These are phyloP conservation scores for Peribatodes rhomboidaria DNA, from an alignment of 2,888 invertebrate species.

Conservation along the genomic window DNA sequence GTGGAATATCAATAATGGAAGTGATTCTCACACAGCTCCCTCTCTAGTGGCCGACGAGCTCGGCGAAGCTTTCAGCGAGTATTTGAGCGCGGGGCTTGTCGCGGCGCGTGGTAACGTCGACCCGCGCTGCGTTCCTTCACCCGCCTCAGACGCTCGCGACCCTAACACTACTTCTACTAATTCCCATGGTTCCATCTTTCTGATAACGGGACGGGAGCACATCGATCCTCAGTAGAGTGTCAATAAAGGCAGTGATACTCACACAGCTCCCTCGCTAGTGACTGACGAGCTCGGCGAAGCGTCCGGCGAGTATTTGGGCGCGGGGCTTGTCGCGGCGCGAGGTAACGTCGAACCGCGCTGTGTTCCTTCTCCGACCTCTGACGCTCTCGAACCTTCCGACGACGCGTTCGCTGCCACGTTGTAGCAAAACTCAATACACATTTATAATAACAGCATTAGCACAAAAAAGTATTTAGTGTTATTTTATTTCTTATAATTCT, in stretches of 20 bases:
- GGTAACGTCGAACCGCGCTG: slow-evolving; percentile 77
- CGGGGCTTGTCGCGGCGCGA: slow-evolving; percentile 76
- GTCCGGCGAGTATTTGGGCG: slow-evolving; percentile 91
- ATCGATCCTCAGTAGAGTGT: too few relatives aligned
- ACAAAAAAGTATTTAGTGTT: too few relatives aligned
- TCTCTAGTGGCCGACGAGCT: slow-evolving; percentile 96
- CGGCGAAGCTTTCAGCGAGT: slow-evolving; percentile 93
- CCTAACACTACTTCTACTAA: too few relatives aligned
- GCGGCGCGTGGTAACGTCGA: slow-evolving; percentile 78
- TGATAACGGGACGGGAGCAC: too few relatives aligned
- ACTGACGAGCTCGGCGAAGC: slow-evolving; percentile 95
- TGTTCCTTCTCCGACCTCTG: slow-evolving; percentile 83
- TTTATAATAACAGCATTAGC: slow-evolving; percentile 25
- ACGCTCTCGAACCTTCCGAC: slow-evolving; percentile 81
- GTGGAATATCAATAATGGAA: too few relatives aligned
- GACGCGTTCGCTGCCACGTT: slow-evolving; percentile 85
- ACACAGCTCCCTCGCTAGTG: slow-evolving; percentile 93
- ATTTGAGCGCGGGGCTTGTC: slow-evolving; percentile 86
- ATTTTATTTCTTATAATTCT: too few relatives aligned
- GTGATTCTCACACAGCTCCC: slow-evolving; percentile 88
- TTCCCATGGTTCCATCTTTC: too few relatives aligned
- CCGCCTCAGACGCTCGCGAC: slow-evolving; percentile 81
- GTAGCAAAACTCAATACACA: slow-evolving; percentile 80
- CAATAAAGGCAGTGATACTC: too few relatives aligned
- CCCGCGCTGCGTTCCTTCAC: slow-evolving; percentile 79